Conservation (phyloP, 2,888 invertebrate species). For the Drosophila ustulata region DNA sequence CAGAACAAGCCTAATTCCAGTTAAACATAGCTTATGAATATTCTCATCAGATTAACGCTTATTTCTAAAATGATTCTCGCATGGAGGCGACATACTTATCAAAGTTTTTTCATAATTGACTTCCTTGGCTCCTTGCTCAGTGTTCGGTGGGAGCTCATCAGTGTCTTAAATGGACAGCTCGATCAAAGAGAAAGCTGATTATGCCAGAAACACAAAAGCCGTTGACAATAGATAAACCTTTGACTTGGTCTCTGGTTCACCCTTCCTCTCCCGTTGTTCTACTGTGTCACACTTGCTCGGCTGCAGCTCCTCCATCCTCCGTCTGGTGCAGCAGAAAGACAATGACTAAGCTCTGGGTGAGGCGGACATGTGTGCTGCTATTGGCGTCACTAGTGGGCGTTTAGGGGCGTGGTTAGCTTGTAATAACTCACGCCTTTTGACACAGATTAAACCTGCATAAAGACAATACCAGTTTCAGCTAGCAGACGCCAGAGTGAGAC, state of each 20-base stretch:
- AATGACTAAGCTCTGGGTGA: slow-evolving; percentile 35
- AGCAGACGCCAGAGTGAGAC: slow-evolving; percentile 3
- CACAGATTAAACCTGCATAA: slow-evolving; percentile 79
- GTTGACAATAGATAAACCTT: slow-evolving; percentile 79
- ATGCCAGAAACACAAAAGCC: slow-evolving; percentile 71
- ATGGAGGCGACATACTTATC: not conserved
- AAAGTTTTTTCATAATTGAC: slow-evolving; percentile 47
- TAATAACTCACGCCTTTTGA: slow-evolving; percentile 82
- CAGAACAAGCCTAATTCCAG: not conserved
- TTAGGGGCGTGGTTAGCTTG: slow-evolving; percentile 72
- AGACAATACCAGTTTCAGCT: slow-evolving; percentile 67
- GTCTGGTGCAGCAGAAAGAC: slow-evolving; percentile 35
- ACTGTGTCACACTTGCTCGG: not conserved
- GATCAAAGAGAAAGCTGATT: slow-evolving; percentile 74
- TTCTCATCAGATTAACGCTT: not conserved
- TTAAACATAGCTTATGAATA: not conserved
- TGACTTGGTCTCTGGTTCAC: slow-evolving; percentile 54
- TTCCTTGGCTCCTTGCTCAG: slow-evolving; percentile 1
- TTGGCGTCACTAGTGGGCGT: slow-evolving; percentile 47
- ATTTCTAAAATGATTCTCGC: not conserved
- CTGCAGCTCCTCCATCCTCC: not conserved
- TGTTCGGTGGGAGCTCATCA: slow-evolving; percentile 26
- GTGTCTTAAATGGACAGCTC: slow-evolving; percentile 42
- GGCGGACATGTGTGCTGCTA: slow-evolving; percentile 33
- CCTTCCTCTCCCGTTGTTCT: not conserved